phyloP scores from a whole-genome alignment of 2,113 vertebrate species.

The Columbina picui region DNA sequence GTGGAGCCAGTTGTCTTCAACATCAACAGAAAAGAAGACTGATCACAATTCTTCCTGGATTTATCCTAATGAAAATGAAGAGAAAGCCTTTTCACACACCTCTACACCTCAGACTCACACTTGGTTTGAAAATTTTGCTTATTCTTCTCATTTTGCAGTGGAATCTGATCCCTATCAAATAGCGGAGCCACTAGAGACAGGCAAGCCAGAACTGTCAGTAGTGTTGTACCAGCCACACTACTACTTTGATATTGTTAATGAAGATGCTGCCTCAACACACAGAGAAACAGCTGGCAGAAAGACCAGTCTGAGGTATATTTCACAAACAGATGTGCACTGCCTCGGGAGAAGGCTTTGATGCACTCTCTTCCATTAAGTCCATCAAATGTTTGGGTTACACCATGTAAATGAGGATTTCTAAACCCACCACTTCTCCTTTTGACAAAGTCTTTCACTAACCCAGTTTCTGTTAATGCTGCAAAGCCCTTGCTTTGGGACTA shows the following conservation, averaged over 20 bases:
- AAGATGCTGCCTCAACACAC: background rate
- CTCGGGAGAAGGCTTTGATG: background rate
- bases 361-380: background rate
- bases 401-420: background rate
- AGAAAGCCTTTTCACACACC: background rate
- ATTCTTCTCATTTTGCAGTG: conserved; percentile 21
- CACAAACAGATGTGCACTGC: conserved; percentile 31
- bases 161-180: background rate
- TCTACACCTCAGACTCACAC: background rate
- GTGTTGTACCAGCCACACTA: conserved; percentile 31
- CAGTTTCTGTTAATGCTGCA: background rate
- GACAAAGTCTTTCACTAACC: background rate
- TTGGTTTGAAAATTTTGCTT: conserved; percentile 76
- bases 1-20: background rate
- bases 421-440: background rate
- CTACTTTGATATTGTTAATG: background rate
- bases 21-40: background rate
- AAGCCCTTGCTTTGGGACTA: background rate
- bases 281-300: conserved; percentile 1
- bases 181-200: background rate
- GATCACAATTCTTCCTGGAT: background rate
- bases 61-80: background rate
- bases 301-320: conserved; percentile 52
- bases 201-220: background rate
- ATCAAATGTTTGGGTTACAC: background rate